Evolutionary conservation across 1,140 invertebrate species (phyloP).

Genomic region (Leptinotarsa defecta): DNA sequence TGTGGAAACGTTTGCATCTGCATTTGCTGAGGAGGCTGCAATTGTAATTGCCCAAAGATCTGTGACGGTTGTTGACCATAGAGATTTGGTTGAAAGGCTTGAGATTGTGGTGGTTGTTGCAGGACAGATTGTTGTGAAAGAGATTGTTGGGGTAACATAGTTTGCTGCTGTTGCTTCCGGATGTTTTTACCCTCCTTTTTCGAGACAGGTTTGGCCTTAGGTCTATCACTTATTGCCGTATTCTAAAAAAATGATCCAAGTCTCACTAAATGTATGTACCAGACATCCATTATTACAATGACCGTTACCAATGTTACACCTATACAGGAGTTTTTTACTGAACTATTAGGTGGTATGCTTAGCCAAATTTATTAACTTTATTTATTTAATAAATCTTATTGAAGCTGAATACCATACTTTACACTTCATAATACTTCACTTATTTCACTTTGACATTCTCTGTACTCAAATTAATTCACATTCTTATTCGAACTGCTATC

Average conservation of each 20-base stretch:
- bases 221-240: constrained; percentile 78
- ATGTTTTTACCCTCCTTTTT: constrained; percentile 74
- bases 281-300: no score
- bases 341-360: neutral
- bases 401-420: no score
- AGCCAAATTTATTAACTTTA: no score
- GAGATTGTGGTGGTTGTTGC: constrained; percentile 45
- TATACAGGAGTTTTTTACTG: neutral
- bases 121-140: constrained; percentile 57
- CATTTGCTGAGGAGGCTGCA: constrained; percentile 37
- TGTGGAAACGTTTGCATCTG: constrained; percentile 54
- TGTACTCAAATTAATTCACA: no score
- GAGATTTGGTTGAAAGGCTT: constrained; percentile 30
- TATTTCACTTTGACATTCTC: no score
- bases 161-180: constrained; percentile 54
- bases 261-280: neutral
- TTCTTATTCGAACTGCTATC: no score
- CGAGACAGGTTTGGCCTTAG: constrained; percentile 77
- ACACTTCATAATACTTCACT: no score
- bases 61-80: constrained; percentile 31
- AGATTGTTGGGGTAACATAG: constrained; percentile 51
- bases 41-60: constrained; percentile 24
- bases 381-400: no score
- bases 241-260: constrained; percentile 57
- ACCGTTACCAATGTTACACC: no score